A percentile compares a stretch with the other conserved stretches of the same genome.
Evolutionary conservation across 1,140 invertebrate genomes (phyloP).

Genomic region (Metaphire vulgaris): DNA sequence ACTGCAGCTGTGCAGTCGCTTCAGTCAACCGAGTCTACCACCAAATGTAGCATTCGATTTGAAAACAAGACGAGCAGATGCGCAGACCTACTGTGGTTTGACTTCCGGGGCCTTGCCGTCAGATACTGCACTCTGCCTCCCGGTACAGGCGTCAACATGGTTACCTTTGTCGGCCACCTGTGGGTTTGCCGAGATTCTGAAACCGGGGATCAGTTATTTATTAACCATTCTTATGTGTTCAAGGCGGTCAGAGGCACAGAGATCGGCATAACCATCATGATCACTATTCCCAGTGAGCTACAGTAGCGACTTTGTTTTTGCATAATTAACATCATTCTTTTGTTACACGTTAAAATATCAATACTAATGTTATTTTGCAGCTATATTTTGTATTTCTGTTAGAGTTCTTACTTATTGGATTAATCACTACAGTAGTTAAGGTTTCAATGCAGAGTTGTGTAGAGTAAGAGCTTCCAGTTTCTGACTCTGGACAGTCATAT

Average conservation of each 20-base stretch:
- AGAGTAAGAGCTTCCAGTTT: too few species aligned
- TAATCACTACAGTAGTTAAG: too few species aligned
- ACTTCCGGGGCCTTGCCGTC: background rate
- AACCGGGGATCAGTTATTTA: background rate
- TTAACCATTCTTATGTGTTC: background rate
- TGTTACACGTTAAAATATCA: too few species aligned
- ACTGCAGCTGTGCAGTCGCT: background rate
- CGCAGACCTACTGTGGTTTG: background rate
- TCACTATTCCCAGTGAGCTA: background rate
- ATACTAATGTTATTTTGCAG: too few species aligned
- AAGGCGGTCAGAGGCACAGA: background rate
- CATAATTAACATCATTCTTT: too few species aligned
- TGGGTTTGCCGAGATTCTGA: background rate
- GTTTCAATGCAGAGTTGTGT: too few species aligned
- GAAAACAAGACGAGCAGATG: background rate
- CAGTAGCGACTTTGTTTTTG: too few species aligned
- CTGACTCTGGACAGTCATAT: too few species aligned
- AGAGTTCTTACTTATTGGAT: too few species aligned
- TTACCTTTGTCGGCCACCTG: background rate
- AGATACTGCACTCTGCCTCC: background rate
- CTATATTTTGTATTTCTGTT: too few species aligned
- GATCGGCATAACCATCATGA: background rate
- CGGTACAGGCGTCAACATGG: background rate
- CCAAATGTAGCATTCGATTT: background rate
- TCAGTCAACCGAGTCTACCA: background rate